Evolutionary conservation across 2,888 invertebrate species (phyloP).

Genomic region (Euplagia quadripunctaria): DNA sequence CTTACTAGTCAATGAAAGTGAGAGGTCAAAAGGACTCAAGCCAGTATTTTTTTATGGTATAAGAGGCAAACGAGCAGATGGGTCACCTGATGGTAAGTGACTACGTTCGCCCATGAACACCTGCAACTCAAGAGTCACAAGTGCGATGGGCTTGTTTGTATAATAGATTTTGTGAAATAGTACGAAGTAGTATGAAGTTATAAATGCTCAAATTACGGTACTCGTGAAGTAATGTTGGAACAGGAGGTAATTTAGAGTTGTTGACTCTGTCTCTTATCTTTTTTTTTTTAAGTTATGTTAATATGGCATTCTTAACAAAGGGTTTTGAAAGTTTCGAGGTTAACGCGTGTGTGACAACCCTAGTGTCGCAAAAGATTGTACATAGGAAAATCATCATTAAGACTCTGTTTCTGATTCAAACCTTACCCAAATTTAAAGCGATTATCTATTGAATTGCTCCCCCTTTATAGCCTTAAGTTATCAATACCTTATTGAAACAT

Average conservation of each 20-base stretch:
- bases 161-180: too few relatives aligned
- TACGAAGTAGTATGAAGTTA: background rate
- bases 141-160: too few relatives aligned
- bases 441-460: background rate
- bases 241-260: background rate
- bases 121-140: too few relatives aligned
- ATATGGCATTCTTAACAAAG: too few relatives aligned
- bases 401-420: background rate
- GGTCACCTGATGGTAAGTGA: too few relatives aligned
- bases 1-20: too few relatives aligned
- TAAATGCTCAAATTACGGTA: background rate
- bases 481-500: slow-evolving; percentile 23
- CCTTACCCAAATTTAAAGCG: background rate
- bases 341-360: background rate
- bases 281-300: background rate
- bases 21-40: too few relatives aligned
- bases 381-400: background rate
- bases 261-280: background rate
- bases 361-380: background rate
- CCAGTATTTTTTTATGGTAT: too few relatives aligned
- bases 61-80: too few relatives aligned
- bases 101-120: too few relatives aligned
- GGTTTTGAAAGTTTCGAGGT: background rate
- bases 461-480: slow-evolving; percentile 32
- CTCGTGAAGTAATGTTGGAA: background rate